These are phyloP conservation scores for Spodoptera litura DNA, from an alignment of 1,140 invertebrate species.

Conservation along the genomic window DNA sequence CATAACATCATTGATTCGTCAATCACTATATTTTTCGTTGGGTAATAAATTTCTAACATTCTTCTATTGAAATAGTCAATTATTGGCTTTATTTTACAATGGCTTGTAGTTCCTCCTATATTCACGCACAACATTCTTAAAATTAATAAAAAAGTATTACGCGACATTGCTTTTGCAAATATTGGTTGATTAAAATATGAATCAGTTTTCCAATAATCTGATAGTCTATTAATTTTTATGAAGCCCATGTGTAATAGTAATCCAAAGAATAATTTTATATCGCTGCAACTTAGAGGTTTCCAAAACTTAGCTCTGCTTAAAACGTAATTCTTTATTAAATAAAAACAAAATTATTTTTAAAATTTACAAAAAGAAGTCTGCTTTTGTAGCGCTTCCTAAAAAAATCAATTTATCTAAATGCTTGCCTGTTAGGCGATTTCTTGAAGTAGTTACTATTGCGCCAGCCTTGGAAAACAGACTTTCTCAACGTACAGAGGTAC, in stretches of 20 bases:
- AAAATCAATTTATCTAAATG: not conserved
- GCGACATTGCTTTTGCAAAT: slow-evolving; percentile 46
- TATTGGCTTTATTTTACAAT: slow-evolving; percentile 1
- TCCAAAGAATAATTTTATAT: slow-evolving; percentile 35
- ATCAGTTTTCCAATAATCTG: slow-evolving; percentile 51
- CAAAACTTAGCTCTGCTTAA: not conserved
- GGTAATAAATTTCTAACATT: slow-evolving; percentile 60
- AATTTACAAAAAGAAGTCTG: not conserved
- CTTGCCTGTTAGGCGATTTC: not conserved
- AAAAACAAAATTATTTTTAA: no score
- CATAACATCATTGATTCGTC: slow-evolving; percentile 67
- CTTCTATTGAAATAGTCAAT: slow-evolving; percentile 57
- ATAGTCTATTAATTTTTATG: slow-evolving; percentile 43
- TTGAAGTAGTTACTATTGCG: not conserved
- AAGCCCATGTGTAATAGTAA: slow-evolving; percentile 47
- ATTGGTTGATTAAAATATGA: slow-evolving; percentile 43
- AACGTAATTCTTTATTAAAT: no score
- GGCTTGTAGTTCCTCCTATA: not conserved
- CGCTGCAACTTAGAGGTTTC: not conserved
- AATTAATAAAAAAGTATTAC: slow-evolving; percentile 21
- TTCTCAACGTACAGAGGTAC: not conserved
- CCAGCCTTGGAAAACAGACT: not conserved
- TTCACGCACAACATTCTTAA: not conserved
- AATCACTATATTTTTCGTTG: slow-evolving; percentile 55
- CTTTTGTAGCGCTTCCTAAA: not conserved